A percentile compares a stretch with the other conserved stretches of the same genome.
These are phyloP conservation scores for Porites evermanni DNA, from an alignment of 92 coral and sea anemone genomes.

Conservation along the genomic window DNA sequence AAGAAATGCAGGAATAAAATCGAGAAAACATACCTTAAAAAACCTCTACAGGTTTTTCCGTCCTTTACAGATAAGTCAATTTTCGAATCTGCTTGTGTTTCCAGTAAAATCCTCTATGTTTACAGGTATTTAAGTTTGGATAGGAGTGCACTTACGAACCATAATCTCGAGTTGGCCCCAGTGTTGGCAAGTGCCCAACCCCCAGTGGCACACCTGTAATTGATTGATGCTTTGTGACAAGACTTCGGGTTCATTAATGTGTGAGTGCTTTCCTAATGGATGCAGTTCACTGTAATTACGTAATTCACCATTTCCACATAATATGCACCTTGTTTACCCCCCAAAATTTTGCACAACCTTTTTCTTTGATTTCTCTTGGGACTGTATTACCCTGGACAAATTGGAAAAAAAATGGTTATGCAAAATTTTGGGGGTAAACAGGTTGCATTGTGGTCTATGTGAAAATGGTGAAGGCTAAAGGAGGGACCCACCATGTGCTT, in stretches of 20 bases:
- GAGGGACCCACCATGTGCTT: too few species aligned
- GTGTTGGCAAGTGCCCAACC: conserved; percentile 1
- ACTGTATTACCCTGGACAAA: too few species aligned
- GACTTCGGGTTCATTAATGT: not conserved
- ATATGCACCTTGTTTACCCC: conserved; percentile 2
- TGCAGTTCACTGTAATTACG: not conserved
- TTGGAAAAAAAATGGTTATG: too few species aligned
- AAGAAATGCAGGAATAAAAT: too few species aligned
- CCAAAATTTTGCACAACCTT: too few species aligned
- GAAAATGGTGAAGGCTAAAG: too few species aligned
- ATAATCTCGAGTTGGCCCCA: conserved; percentile 10
- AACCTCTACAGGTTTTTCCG: not conserved
- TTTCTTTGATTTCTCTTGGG: too few species aligned
- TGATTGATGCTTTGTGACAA: not conserved
- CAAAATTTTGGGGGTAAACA: too few species aligned
- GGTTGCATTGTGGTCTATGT: too few species aligned
- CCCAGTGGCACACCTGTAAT: conserved; percentile 13
- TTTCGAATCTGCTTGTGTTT: not conserved
- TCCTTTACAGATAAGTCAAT: conserved; percentile 12
- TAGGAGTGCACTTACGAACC: not conserved
- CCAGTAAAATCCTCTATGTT: not conserved
- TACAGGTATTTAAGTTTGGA: conserved; percentile 7
- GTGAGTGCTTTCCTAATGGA: conserved; percentile 8
- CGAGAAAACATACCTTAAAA: too few species aligned
- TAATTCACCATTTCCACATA: conserved; percentile 8